Percentiles rank a stretch among this genome's conserved stretches.
Evolutionary conservation across 2,797 vertebrate genomes (phyloP).

Genomic region (Rachycentron canadum): DNA sequence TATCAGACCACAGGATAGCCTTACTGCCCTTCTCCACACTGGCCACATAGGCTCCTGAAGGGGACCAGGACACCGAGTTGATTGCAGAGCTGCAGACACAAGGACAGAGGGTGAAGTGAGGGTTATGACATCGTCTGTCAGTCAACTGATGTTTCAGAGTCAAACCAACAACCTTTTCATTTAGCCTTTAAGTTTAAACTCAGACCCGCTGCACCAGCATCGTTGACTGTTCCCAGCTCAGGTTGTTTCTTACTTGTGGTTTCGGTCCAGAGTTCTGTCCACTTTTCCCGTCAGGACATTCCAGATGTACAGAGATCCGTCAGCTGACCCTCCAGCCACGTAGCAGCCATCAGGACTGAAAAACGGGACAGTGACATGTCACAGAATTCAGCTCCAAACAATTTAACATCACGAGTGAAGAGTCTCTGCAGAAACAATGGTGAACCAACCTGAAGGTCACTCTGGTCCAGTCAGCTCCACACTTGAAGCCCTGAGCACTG

Average conservation of each 20-base stretch:
- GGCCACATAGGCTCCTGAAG: constrained; percentile 89
- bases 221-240: too few relatives aligned
- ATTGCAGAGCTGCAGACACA: constrained; percentile 88
- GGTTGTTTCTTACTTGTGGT: constrained; percentile 89
- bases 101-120: neutral
- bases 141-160: too few relatives aligned
- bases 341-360: constrained; percentile 93
- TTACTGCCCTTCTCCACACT: constrained; percentile 96
- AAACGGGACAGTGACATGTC: neutral
- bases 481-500: constrained; percentile 96
- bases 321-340: constrained; percentile 92
- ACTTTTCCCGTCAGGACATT: constrained; percentile 93
- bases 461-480: constrained; percentile 97
- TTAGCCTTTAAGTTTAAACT: too few relatives aligned
- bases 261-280: constrained; percentile 90
- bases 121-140: too few relatives aligned
- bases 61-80: constrained; percentile 95
- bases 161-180: too few relatives aligned
- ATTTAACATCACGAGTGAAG: neutral
- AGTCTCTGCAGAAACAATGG: too few relatives aligned
- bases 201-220: too few relatives aligned
- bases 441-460: constrained; percentile 93
- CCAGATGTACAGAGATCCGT: constrained; percentile 93
- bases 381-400: neutral
- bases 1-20: constrained; percentile 94